Conservation (phyloP, 2,888 invertebrate genomes). For the Lobophora halterata region DNA sequence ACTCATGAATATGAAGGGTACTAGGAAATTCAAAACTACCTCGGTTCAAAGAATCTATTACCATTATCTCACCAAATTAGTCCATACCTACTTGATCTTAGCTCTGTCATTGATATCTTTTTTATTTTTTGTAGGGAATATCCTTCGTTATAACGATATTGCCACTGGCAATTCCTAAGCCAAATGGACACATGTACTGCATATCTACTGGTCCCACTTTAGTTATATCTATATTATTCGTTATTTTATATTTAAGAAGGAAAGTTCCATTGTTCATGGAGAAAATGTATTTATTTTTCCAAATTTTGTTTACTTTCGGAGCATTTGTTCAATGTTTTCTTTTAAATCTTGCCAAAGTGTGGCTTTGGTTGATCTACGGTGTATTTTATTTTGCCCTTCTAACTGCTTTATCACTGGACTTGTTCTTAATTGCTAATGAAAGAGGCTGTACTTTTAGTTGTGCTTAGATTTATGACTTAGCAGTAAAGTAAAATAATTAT, state of each 20-base stretch:
- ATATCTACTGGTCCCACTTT: constrained; percentile 70
- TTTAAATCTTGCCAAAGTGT: constrained; percentile 61
- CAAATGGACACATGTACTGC: constrained; percentile 74
- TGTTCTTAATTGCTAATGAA: constrained; percentile 72
- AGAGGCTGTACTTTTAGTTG: constrained; percentile 75
- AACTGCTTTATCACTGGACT: constrained; percentile 60
- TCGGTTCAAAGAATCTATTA: constrained; percentile 16
- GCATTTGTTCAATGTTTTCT: constrained; percentile 73
- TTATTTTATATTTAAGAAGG: constrained; percentile 64
- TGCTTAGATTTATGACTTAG: constrained; percentile 45
- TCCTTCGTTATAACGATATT: constrained; percentile 56
- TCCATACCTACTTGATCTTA: too few relatives aligned
- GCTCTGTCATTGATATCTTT: constrained; percentile 18
- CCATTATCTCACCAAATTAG: too few relatives aligned
- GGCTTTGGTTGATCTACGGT: constrained; percentile 71
- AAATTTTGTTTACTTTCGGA: constrained; percentile 73
- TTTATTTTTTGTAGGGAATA: constrained; percentile 59
- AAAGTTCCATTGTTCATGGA: constrained; percentile 73
- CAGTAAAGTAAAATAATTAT: too few relatives aligned
- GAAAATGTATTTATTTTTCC: constrained; percentile 75
- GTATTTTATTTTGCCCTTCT: constrained; percentile 64
- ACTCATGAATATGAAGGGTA: too few relatives aligned
- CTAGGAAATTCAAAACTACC: too few relatives aligned
- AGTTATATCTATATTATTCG: constrained; percentile 65
- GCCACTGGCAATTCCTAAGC: constrained; percentile 54